These are phyloP conservation scores for Hylia prasina DNA, from an alignment of 2,113 vertebrate genomes.

Conservation along the genomic window DNA sequence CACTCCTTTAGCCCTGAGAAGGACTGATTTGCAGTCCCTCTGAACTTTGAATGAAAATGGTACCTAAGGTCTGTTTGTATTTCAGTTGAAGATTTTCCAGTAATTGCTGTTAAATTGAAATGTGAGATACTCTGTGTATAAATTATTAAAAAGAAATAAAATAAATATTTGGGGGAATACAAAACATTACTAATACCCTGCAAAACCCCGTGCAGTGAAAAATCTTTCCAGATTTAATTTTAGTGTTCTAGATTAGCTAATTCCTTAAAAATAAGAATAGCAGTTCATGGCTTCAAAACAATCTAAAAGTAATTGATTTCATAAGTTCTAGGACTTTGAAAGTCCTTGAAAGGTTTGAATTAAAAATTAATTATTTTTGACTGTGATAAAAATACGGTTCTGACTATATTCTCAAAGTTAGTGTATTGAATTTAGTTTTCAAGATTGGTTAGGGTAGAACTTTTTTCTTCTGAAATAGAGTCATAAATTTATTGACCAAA, in stretches of 20 bases:
- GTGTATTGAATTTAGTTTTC: background rate
- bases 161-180: background rate
- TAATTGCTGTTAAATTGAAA: background rate
- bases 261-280: background rate
- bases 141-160: background rate
- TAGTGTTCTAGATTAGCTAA: background rate
- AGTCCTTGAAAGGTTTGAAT: background rate
- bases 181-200: background rate
- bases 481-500: background rate
- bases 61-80: background rate
- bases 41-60: background rate
- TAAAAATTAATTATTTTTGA: background rate
- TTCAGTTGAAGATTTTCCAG: background rate
- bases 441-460: background rate
- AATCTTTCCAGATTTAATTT: background rate
- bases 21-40: background rate
- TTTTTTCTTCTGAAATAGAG: background rate
- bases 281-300: background rate
- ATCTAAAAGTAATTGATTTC: background rate
- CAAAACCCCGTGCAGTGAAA: background rate
- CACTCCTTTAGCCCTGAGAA: background rate
- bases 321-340: background rate
- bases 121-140: background rate
- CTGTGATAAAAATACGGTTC: background rate
- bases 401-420: background rate